Conservation (phyloP, 35 echinoderm and acorn worm species). For the Lytechinus pictus region DNA sequence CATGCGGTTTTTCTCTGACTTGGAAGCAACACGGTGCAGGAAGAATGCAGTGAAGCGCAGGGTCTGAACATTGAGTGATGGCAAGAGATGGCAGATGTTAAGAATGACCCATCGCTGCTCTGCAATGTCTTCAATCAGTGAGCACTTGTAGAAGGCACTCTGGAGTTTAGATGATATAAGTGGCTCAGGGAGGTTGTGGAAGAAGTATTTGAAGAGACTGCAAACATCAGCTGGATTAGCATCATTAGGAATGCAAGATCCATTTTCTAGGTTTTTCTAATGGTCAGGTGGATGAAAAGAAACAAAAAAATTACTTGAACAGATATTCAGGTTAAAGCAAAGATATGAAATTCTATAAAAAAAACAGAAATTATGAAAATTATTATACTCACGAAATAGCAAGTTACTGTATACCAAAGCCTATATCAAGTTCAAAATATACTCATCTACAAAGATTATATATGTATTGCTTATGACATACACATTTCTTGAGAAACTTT, state of each 20-base stretch:
- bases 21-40: constrained; percentile 61
- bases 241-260: constrained; percentile 58
- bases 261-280: constrained; percentile 74
- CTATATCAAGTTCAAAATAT: too few relatives aligned
- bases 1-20: constrained; percentile 85
- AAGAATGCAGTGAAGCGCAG: constrained; percentile 84
- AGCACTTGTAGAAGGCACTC: constrained; percentile 76
- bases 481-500: too few relatives aligned
- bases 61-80: constrained; percentile 57
- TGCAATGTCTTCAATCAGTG: constrained; percentile 58
- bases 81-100: constrained; percentile 66
- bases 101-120: constrained; percentile 62
- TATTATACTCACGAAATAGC: too few relatives aligned
- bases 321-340: too few relatives aligned
- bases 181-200: constrained; percentile 85
- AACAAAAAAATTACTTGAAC: background rate
- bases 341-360: too few relatives aligned
- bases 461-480: too few relatives aligned
- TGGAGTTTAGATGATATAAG: constrained; percentile 69
- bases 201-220: constrained; percentile 90
- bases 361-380: too few relatives aligned
- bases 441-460: too few relatives aligned
- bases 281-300: background rate
- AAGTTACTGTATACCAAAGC: too few relatives aligned
- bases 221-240: constrained; percentile 81